These are phyloP conservation scores for Pristionchus pacificus DNA, from an alignment of 1,140 invertebrate genomes.

Conservation along the genomic window DNA sequence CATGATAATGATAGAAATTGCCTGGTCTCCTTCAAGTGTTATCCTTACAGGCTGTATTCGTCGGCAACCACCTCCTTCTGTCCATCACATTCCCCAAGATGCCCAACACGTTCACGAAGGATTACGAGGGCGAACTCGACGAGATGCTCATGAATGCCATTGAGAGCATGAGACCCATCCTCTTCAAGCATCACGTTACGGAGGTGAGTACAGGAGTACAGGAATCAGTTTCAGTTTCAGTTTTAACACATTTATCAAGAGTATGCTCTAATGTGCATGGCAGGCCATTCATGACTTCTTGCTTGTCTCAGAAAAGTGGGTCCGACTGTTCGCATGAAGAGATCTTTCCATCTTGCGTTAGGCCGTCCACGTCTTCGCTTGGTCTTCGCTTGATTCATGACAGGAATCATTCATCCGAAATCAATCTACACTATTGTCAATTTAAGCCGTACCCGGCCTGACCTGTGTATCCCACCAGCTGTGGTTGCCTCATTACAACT, in stretches of 20 bases:
- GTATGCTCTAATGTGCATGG: too few relatives aligned
- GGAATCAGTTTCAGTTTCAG: too few relatives aligned
- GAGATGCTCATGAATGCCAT: conserved; percentile 41
- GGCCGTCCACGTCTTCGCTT: too few relatives aligned
- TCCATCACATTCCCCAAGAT: conserved; percentile 44
- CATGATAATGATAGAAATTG: too few relatives aligned
- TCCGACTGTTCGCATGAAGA: too few relatives aligned
- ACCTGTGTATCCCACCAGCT: too few relatives aligned
- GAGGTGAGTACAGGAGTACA: conserved; percentile 30
- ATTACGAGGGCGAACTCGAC: conserved; percentile 14
- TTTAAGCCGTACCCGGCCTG: too few relatives aligned
- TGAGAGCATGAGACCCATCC: conserved; percentile 34
- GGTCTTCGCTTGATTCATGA: too few relatives aligned
- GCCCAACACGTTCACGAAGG: conserved; percentile 31
- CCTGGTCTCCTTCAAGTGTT: neutral
- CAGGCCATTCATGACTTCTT: too few relatives aligned
- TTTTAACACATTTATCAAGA: too few relatives aligned
- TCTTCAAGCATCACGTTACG: conserved; percentile 49
- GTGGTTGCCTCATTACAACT: too few relatives aligned
- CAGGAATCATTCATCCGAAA: neutral
- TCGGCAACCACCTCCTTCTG: conserved; percentile 45
- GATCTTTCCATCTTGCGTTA: too few relatives aligned
- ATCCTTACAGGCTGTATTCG: conserved; percentile 17
- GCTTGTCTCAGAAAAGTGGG: neutral
- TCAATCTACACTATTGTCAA: neutral